Percentiles rank a stretch among this genome's conserved stretches.
These are phyloP conservation scores for Fukomys damarensis DNA, from an alignment of 2,113 vertebrate species.

Conservation along the genomic window DNA sequence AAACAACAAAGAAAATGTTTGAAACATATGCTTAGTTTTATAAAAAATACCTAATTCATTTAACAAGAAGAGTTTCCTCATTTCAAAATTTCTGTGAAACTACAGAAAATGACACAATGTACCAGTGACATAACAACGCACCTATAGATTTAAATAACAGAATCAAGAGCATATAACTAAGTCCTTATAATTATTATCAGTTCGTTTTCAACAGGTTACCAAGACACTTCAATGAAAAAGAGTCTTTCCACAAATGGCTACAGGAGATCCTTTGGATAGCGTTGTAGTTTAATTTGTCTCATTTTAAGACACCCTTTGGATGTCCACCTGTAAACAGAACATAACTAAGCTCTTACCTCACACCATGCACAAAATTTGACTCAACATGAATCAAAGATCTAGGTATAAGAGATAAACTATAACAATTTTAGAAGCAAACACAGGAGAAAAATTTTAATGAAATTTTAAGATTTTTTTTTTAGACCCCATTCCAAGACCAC, in stretches of 20 bases:
- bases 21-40: neutral
- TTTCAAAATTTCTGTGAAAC: neutral
- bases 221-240: neutral
- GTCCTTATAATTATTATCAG: neutral
- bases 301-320: neutral
- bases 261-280: neutral
- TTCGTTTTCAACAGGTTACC: neutral
- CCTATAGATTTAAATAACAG: neutral
- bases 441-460: neutral
- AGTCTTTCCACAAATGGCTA: neutral
- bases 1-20: constrained; percentile 15
- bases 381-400: neutral
- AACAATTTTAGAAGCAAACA: neutral
- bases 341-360: neutral
- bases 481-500: neutral
- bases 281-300: no score
- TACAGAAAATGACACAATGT: neutral
- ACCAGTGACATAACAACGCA: neutral
- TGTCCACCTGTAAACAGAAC: neutral
- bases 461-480: no score
- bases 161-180: neutral
- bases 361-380: neutral
- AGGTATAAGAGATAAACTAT: neutral
- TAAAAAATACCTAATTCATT: constrained; percentile 3
- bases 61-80: neutral